Evolutionary conservation across 2,888 invertebrate genomes (phyloP), one percentile per base, ranked within the genome.

Genomic region (Hyposoter dolosus): DNA sequence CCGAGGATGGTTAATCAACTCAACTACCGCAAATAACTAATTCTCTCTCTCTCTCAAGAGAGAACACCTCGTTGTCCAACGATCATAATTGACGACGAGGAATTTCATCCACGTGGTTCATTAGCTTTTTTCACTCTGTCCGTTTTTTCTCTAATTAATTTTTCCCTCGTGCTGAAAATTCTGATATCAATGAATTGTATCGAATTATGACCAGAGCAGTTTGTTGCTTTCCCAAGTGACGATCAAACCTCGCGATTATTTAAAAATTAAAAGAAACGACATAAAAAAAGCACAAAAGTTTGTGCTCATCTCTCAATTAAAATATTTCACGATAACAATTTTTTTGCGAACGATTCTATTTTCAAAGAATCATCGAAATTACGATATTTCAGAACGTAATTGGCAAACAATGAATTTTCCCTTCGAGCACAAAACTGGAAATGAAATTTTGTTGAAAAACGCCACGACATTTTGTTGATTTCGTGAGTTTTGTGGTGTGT

Each of bases 1-100:
- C 23, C 74, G 56, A 75, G 68, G 60, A 80, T 80, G 76, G 53
- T 84, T 81, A 72, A 79, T 74, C 45, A 77, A 84, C 69, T 71
- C 65, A n/a, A 65, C 53, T 65, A 50, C 65, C 45, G 53, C 69
- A 63, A 43, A 63, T 47, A 43, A 32, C 43, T n/a, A 32, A n/a
- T 10, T 12, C 60, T 43, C 60, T 10, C 60, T 43, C 60, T 10
- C 19, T 65, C 43, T 23, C 35, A 47, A 47, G 17, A 40, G 19
- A 43, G 60, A 72, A 68, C 72, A 53, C 75, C 45, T 77, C 28
- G 19, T 69, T 66, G 32, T n/a, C 32, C 28, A 45, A 56, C 53
- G 66, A 68, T n/a, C 23, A 50, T 69, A 75, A 84, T 84, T 40
- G 56, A 80, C 23, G 83, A 84, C 65, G 28, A 69, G 69, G 68